phyloP scores from a whole-genome alignment of 1,140 invertebrate genomes.

The Macrobrachium rosenbergii region DNA sequence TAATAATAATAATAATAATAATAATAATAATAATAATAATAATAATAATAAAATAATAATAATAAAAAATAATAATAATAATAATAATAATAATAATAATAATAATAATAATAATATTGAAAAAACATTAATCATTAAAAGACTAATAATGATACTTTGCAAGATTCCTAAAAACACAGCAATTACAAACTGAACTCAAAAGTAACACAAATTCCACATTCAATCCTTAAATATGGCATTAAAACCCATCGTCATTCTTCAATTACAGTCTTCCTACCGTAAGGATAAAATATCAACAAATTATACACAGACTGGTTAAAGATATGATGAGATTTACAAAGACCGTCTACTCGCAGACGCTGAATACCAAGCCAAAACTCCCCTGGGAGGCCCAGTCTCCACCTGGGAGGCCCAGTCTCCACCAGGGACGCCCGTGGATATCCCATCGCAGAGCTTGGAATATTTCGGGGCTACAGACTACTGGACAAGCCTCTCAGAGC shows the following conservation, averaged over 20 bases:
- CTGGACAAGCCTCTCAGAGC: too few relatives aligned
- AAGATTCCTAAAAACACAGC: background rate
- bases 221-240: too few relatives aligned
- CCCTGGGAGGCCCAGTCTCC: too few relatives aligned
- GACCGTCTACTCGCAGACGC: too few relatives aligned
- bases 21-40: slow-evolving; percentile 1
- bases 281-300: background rate
- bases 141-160: background rate
- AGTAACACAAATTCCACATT: too few relatives aligned
- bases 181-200: background rate
- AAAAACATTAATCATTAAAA: background rate
- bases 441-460: too few relatives aligned
- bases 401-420: too few relatives aligned
- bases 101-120: background rate
- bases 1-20: background rate
- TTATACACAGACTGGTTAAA: background rate
- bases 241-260: too few relatives aligned
- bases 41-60: background rate
- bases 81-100: background rate
- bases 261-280: background rate
- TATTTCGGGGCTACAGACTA: too few relatives aligned
- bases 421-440: too few relatives aligned
- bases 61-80: background rate
- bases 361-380: too few relatives aligned
- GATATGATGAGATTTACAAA: too few relatives aligned